A percentile compares a stretch with the other conserved stretches of the same genome.
These are phyloP conservation scores for Leiothrix lutea DNA, from an alignment of 2,113 vertebrate species.

Conservation along the genomic window DNA sequence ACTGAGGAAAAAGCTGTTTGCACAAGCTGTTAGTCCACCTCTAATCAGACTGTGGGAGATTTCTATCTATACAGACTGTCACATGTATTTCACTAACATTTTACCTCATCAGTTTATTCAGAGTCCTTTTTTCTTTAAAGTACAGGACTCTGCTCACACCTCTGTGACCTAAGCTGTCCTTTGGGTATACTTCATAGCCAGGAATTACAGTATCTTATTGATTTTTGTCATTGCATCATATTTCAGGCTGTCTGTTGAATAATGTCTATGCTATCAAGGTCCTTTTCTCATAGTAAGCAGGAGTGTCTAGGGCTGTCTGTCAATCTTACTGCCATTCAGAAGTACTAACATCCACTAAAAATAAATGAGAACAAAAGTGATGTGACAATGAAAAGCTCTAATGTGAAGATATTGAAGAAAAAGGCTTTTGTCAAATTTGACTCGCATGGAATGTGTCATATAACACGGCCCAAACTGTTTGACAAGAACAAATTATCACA, in stretches of 20 bases:
- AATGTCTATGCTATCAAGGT: not conserved
- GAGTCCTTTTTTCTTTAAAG: not conserved
- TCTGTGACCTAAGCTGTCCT: not conserved
- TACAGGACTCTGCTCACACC: not conserved
- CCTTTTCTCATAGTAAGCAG: not conserved
- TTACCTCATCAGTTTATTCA: not conserved
- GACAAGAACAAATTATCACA: conserved; percentile 51
- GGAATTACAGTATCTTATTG: not conserved
- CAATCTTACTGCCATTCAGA: conserved; percentile 22
- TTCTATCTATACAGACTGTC: not conserved
- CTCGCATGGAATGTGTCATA: not conserved
- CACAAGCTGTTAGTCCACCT: not conserved
- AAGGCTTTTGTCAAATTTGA: conserved; percentile 40
- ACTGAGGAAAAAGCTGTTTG: not conserved
- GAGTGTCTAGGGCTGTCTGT: conserved; percentile 39
- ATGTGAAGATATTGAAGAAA: conserved; percentile 37
- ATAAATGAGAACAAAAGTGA: conserved; percentile 42
- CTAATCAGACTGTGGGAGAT: not conserved
- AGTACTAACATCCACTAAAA: conserved; percentile 27
- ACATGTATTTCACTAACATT: not conserved
- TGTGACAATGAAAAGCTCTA: conserved; percentile 45
- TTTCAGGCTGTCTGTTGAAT: not conserved
- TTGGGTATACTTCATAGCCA: not conserved
- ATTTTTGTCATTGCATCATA: conserved; percentile 11
- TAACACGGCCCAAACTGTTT: not conserved